Conservation (phyloP, 2,888 invertebrate species). For the Abscondita cerata region DNA sequence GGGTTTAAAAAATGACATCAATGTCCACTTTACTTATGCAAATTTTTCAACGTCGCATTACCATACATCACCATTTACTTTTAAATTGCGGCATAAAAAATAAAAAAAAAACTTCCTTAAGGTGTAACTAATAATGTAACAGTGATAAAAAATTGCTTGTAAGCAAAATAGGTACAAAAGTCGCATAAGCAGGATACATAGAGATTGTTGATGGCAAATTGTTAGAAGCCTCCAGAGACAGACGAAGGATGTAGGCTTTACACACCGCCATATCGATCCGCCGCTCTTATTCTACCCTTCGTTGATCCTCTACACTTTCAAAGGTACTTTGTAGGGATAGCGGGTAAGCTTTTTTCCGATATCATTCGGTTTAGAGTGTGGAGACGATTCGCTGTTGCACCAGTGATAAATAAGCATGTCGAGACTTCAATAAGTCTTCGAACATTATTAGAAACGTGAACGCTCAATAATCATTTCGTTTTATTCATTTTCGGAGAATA, state of each 20-base stretch:
- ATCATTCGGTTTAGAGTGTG: conserved; percentile 42
- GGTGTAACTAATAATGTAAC: too few relatives aligned
- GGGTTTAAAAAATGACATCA: too few relatives aligned
- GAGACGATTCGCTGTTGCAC: conserved; percentile 42
- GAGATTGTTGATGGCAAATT: conserved; percentile 42
- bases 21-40: too few relatives aligned
- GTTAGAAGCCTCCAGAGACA: conserved; percentile 38
- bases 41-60: too few relatives aligned
- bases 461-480: conserved; percentile 1
- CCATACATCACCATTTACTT: too few relatives aligned
- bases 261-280: conserved; percentile 37
- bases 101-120: too few relatives aligned
- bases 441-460: conserved; percentile 38
- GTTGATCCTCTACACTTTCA: conserved; percentile 45
- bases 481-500: background rate
- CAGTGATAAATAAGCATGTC: conserved; percentile 45
- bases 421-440: conserved; percentile 45
- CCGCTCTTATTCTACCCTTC: conserved; percentile 38
- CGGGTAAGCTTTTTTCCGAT: conserved; percentile 42
- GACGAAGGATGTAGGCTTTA: conserved; percentile 34
- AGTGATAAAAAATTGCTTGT: too few relatives aligned
- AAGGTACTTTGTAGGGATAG: conserved; percentile 44
- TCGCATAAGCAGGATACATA: conserved; percentile 34
- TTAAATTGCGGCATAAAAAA: too few relatives aligned
- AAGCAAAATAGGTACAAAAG: too few relatives aligned